Evolutionary conservation across 2,888 invertebrate genomes (phyloP), one percentile per base, ranked within the genome.

Genomic region (Cheilosia soror): DNA sequence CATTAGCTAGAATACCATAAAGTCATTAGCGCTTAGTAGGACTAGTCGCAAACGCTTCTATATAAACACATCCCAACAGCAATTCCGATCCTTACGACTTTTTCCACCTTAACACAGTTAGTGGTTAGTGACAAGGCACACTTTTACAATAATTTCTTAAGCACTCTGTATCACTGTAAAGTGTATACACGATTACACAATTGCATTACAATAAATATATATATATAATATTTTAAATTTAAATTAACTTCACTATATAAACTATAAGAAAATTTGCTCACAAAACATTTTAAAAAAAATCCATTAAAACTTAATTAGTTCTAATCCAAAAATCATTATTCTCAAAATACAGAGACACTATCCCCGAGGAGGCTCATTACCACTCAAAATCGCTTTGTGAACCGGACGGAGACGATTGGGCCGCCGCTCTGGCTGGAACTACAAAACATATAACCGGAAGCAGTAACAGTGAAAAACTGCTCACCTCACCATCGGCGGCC

Each of bases 321-420:
- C 25, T 58, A 58, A 65, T 31, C 57, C 5, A 68, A 53, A 49
- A 60, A 31, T 72, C 27, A 51, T 69, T 77, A 31, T 78, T 71
- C 60, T 63, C 42, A 68, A 73, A 60, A 69, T 71, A 13, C 76
- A 92, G 95, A 88, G 95, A 95, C 91, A 95, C 94, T 84, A 96
- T 96, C 89, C 95, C 95, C 72, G 96, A 96, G 93, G 96, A 96
- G 90, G 94, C 94, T 90, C 93, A 93, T 89, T 93, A 93, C 73
- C 93, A 93, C 90, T 93, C 94, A 90, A 94, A 94, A 91, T 94
- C 94, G 57, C 90, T 94, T 87, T 95, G 95, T 62, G 94, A 94
- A 88, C 94, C 91, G 76, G 88, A 89, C 87, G 91, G 89, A 85
- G 91, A 94, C 88, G 95, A 92, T 75, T 92, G 92, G 92, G 89